These are phyloP conservation scores for Sceloporus tristichus DNA, from an alignment of 2,113 vertebrate species.

Conservation along the genomic window DNA sequence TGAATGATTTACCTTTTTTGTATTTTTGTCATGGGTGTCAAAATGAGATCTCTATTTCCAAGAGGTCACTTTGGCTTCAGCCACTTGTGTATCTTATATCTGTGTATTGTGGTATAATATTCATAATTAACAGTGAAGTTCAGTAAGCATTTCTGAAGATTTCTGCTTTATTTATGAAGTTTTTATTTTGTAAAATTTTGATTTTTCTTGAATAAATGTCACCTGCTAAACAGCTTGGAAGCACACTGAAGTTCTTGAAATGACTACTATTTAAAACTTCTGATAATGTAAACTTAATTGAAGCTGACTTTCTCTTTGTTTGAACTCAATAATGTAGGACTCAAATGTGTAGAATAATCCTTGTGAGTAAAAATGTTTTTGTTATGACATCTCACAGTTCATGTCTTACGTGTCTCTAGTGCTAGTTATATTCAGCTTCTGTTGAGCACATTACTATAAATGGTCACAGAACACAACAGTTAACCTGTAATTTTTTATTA, in stretches of 20 bases:
- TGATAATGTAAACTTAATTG: constrained; percentile 29
- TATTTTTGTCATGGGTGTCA: background rate
- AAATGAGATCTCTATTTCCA: background rate
- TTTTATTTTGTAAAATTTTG: background rate
- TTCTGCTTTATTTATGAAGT: background rate
- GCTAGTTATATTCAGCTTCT: constrained; percentile 63
- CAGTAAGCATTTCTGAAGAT: background rate
- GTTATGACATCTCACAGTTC: constrained; percentile 60
- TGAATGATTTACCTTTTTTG: background rate
- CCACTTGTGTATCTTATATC: background rate
- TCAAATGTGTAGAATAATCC: constrained; percentile 61
- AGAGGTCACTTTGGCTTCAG: background rate
- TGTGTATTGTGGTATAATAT: constrained; percentile 11
- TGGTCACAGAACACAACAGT: constrained; percentile 61
- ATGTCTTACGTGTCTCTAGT: constrained; percentile 58
- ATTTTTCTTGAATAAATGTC: background rate
- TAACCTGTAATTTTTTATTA: constrained; percentile 57
- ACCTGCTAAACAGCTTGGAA: background rate
- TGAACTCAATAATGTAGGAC: constrained; percentile 55
- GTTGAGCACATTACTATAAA: constrained; percentile 65
- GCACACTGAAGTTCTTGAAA: background rate
- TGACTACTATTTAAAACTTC: background rate
- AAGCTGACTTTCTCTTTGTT: constrained; percentile 53
- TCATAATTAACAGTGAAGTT: background rate
- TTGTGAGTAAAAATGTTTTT: constrained; percentile 62